These are phyloP conservation scores for Aphodius granarius DNA, from an alignment of 2,888 invertebrate genomes.

Conservation along the genomic window DNA sequence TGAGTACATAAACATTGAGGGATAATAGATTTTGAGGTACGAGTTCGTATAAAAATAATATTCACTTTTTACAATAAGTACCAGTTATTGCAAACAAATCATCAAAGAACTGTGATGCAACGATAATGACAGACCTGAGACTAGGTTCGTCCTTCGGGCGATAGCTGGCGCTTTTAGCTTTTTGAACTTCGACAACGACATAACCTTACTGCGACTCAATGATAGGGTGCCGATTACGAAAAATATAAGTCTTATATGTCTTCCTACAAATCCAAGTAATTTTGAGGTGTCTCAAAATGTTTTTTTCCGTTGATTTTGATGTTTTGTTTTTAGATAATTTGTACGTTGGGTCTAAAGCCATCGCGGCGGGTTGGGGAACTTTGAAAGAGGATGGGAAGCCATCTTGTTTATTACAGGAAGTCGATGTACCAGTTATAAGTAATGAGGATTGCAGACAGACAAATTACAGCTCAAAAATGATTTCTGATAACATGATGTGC, in stretches of 20 bases:
- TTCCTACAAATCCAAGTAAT: conserved; percentile 71
- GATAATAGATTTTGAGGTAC: too few relatives aligned
- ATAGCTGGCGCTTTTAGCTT: conserved; percentile 81
- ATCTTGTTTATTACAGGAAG: conserved; percentile 79
- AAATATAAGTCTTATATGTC: conserved; percentile 79
- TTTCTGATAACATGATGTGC: conserved; percentile 84
- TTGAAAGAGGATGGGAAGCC: conserved; percentile 80
- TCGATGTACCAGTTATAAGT: conserved; percentile 80
- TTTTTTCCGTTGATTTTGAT: too few relatives aligned
- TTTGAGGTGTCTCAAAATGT: too few relatives aligned
- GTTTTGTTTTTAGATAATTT: too few relatives aligned
- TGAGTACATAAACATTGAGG: too few relatives aligned
- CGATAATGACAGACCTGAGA: conserved; percentile 71
- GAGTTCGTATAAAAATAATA: too few relatives aligned
- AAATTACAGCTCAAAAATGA: conserved; percentile 82
- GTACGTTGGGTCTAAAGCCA: conserved; percentile 72
- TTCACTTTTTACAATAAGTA: too few relatives aligned
- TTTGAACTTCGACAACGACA: conserved; percentile 86
- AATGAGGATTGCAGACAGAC: conserved; percentile 77
- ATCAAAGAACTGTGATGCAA: too few relatives aligned
- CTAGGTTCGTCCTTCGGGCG: conserved; percentile 76
- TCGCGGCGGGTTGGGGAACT: conserved; percentile 84
- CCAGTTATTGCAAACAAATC: too few relatives aligned
- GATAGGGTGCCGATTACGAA: conserved; percentile 79
- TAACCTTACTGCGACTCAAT: conserved; percentile 79